Evolutionary conservation across 2,888 invertebrate species (phyloP).

Genomic region (Noctua pronuba): DNA sequence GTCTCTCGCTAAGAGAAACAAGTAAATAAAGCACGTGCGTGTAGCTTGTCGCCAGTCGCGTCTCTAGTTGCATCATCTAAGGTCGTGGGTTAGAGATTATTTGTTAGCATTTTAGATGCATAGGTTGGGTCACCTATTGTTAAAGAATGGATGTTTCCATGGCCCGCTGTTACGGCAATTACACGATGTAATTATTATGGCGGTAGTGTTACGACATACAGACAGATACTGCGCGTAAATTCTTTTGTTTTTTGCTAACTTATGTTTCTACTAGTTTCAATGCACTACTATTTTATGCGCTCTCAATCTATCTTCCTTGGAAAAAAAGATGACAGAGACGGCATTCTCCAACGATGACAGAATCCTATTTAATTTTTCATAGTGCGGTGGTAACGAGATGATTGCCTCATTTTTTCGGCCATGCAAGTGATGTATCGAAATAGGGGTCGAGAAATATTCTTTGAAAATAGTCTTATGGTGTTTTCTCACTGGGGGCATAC

Average conservation of each 20-base stretch:
- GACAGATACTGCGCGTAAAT: slow-evolving; percentile 12
- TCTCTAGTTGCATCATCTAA: neutral
- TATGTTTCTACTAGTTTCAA: neutral
- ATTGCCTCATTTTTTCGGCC: neutral
- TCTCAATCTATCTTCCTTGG: neutral
- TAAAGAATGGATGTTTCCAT: slow-evolving; percentile 62
- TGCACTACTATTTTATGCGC: neutral
- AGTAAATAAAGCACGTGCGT: neutral
- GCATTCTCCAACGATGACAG: neutral
- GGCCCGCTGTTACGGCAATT: slow-evolving; percentile 62
- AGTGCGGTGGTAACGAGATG: neutral
- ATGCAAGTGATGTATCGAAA: neutral
- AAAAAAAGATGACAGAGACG: neutral
- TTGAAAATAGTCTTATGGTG: neutral
- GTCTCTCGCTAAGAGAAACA: neutral
- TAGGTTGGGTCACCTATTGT: slow-evolving; percentile 55
- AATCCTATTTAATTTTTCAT: neutral
- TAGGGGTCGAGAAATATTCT: neutral
- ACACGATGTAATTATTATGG: slow-evolving; percentile 66
- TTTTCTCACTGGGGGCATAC: neutral
- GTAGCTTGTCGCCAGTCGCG: neutral
- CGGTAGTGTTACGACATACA: slow-evolving; percentile 43
- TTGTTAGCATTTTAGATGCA: slow-evolving; percentile 32
- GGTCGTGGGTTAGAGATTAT: neutral
- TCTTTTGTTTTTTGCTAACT: neutral